Evolutionary conservation across 2,113 vertebrate genomes (phyloP), one percentile per base, ranked within the genome.

Genomic region (Cololabis saira): DNA sequence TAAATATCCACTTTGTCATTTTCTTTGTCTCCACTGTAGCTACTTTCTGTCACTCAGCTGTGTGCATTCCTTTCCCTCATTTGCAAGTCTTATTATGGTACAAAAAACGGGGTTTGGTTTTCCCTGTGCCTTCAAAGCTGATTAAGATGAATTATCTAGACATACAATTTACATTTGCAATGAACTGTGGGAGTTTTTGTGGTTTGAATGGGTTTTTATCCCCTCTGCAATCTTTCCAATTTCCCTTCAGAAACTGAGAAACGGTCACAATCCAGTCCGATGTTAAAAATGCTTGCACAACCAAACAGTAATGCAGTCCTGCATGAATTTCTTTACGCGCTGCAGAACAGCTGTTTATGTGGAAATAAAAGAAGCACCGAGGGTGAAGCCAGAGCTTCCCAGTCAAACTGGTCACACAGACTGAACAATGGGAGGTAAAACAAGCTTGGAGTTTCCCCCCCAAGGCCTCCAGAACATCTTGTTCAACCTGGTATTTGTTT

Each of bases 401-500:
- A 3, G 78, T 87, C 49, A 10, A 74, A 82, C 87, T 76, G 80
- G 87, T 89, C 57, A 17, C 64, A 50, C 33, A n/a, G 56, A 65
- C 41, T 16, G 61, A 87, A 88, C 86, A 88, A 90, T 80, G 55
- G 71, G 62, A 80, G 44, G 74, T 71, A 72, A 74, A 86, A 76
- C 40, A 44, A 62, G 73, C 54, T 76, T 45, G 89, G 89, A 84
- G 72, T 90, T n/a, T 87, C 81, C 89, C 89, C 87, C 15, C 16
- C 19, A 56, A 59, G 67, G 75, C 80, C 66, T 58, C 30, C 51
- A 67, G 71, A 72, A 88, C 83, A 88, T 69, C 60, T 65, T 59
- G 76, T 80, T 71, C 76, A 61, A 49, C 58, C 15, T 37, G 37
- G 2, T 61, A 70, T 76, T 74, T 86, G 73, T 81, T 83, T 84